Evolutionary conservation across 2,113 vertebrate genomes (phyloP), one percentile per base, ranked within the genome.

Genomic region (Hippocampus mohnikei): DNA sequence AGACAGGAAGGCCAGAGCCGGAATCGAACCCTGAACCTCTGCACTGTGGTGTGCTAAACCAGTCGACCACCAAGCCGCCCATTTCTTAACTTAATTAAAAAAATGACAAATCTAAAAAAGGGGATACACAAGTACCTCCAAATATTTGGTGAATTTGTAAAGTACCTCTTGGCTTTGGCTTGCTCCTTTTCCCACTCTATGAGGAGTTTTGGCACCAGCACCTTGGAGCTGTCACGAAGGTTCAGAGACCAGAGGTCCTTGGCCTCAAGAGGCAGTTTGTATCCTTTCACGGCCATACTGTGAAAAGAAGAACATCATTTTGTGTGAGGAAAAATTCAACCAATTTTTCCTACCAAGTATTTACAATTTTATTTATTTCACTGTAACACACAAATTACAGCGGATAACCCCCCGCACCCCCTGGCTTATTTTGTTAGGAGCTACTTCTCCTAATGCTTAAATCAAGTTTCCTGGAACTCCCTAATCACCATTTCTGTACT

Each of bases 211-310:
- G 93, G 86, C 21, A 98, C 94, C 44, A 95, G 83, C 25, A 67
- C 1, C 69, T 91, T 90, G 0, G 96, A 96, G 71, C 84, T 80
- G 82, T 99, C 94, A 0, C 93, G 92, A 68, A 93, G 63, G 8
- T 95, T 95, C 78, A 98, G 82, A 0, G 96, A 93, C 97, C 97
- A 99, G 66, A 99, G 92, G 85, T 99, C 97, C 84, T 93, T 92
- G 23, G 91, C 90, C 85, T 96, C 90, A 2, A 99, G 91, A 5
- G 97, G 96, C 10, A 81, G 92, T 84, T 88, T 95, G 88, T 98
- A 98, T 55, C 97, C 97, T 0, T 92, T 93, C 68, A 98, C 92
- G 72, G 91, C 95, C 94, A 96, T 78, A 1, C 97, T 99, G 82
- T 52, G 44, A 77, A 90, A 13, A 78, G 15, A 74, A 73, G 8